These are phyloP conservation scores for Criorhina ranunculi DNA, from an alignment of 2,888 invertebrate species.

Conservation along the genomic window DNA sequence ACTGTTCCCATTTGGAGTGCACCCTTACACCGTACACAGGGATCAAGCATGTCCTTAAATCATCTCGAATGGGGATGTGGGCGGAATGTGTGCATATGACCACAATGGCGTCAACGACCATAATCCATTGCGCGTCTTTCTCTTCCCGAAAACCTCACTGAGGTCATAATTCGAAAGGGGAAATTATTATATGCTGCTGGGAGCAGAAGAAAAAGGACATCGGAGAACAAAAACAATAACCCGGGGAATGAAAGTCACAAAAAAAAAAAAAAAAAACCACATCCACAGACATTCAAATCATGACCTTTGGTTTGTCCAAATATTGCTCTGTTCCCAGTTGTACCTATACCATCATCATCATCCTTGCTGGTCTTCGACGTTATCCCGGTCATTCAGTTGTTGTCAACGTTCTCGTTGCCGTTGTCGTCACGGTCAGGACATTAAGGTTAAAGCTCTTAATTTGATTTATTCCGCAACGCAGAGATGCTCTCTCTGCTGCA, in stretches of 20 bases:
- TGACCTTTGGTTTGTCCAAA: slow-evolving; percentile 70
- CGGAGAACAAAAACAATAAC: slow-evolving; percentile 38
- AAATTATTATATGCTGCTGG: slow-evolving; percentile 44
- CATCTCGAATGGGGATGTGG: slow-evolving; percentile 55
- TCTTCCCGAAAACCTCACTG: neutral
- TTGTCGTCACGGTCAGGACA: slow-evolving; percentile 60
- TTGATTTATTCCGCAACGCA: slow-evolving; percentile 68
- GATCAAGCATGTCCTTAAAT: slow-evolving; percentile 60
- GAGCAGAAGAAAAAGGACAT: slow-evolving; percentile 20
- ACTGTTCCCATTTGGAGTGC: slow-evolving; percentile 47
- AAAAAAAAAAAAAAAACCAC: slow-evolving; percentile 54
- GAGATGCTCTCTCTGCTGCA: slow-evolving; percentile 27
- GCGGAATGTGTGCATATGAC: slow-evolving; percentile 69
- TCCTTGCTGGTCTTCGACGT: slow-evolving; percentile 47
- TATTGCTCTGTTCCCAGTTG: slow-evolving; percentile 49
- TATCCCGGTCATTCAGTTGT: slow-evolving; percentile 54
- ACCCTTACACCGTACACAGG: neutral
- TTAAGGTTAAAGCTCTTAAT: slow-evolving; percentile 72
- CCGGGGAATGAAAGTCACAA: neutral
- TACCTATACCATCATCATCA: slow-evolving; percentile 21
- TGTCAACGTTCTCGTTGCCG: slow-evolving; percentile 17
- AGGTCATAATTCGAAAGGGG: slow-evolving; percentile 17
- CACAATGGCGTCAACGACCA: slow-evolving; percentile 53
- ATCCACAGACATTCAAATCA: slow-evolving; percentile 36
- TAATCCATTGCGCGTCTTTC: neutral